These are phyloP conservation scores for Acrobeloides nanus DNA, from an alignment of 2,888 invertebrate genomes.

Conservation along the genomic window DNA sequence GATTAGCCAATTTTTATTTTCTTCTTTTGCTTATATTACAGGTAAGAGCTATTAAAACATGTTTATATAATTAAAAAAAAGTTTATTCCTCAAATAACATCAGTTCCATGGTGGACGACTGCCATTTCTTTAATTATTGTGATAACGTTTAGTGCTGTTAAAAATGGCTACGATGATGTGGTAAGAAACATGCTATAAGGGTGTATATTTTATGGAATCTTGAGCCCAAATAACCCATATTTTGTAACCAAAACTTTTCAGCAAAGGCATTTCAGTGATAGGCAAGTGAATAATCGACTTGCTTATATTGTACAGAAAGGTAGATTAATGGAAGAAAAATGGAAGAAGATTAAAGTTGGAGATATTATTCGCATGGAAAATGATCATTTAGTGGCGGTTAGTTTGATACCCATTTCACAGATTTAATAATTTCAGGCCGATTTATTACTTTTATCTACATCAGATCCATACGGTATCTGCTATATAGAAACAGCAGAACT, in stretches of 20 bases:
- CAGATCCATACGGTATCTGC: slow-evolving; percentile 96
- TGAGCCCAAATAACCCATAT: no score
- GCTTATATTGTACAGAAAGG: slow-evolving; percentile 84
- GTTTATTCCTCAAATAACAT: slow-evolving; percentile 91
- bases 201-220: neutral
- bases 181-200: slow-evolving; percentile 58
- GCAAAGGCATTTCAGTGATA: slow-evolving; percentile 98
- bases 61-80: slow-evolving; percentile 38
- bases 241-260: no score
- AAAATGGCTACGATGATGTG: slow-evolving; percentile 97
- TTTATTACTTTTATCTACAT: slow-evolving; percentile 82
- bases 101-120: slow-evolving; percentile 89
- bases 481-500: slow-evolving; percentile 99
- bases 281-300: slow-evolving; percentile 89
- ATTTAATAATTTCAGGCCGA: slow-evolving; percentile 65
- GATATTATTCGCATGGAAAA: slow-evolving; percentile 98
- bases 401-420: no score
- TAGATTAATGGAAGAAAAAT: slow-evolving; percentile 77
- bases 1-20: slow-evolving; percentile 98
- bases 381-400: slow-evolving; percentile 98
- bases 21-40: slow-evolving; percentile 91
- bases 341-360: slow-evolving; percentile 73
- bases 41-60: slow-evolving; percentile 54
- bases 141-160: slow-evolving; percentile 83
- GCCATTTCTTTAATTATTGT: slow-evolving; percentile 91